Base-by-base conservation (phyloP, 1,140 invertebrate species). In the Cylas formicarius region DNA sequence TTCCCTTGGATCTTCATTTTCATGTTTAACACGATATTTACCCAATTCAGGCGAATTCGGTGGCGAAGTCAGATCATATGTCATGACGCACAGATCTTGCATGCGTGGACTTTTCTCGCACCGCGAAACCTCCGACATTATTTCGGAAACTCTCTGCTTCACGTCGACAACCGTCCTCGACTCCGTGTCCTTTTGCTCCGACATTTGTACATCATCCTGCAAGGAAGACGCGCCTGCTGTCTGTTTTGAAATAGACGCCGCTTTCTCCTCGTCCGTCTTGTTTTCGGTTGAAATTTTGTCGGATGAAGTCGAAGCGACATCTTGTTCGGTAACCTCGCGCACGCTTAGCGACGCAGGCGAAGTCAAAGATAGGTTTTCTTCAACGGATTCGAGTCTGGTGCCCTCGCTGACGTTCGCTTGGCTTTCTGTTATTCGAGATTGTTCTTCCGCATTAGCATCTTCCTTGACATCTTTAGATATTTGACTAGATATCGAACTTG, bases 31-130 rank as follows among this genome's bases (percentile, higher is more conserved):
- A n/a, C n/a, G n/a, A 35, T 32, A 40, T 36, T 50, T 42, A 61
- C 61, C 56, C 45, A 42, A 38, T 42, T 62, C 58, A 11, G 61
- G 53, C 11, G 57, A 56, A 44, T 52, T 45, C 9, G 50, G 42
- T n/a, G 61, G 54, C 11, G 53, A 56, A 8, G 50, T 43, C 23
- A 60, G 44, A 40, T 62, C 60, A 35, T 60, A 62, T 3, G 62
- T 56, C 17, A 61, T 63, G 1, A 57, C 45, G 37, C 61, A 63
- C n/a, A 61, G 44, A 50, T 65, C 62, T 31, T 59, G 60, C 19
- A 63, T 19, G 23, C 57, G 43, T 2, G 60, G 52, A 52, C 58
- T 61, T 36, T 60, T 60, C 32, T 64, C 56, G 8, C 52, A 53
- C 24, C 51, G 53, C 14, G 42, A 39, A 7, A 53, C 50, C 34